Base-by-base conservation (phyloP, 2,113 vertebrate genomes). In the Nymphicus hollandicus region DNA sequence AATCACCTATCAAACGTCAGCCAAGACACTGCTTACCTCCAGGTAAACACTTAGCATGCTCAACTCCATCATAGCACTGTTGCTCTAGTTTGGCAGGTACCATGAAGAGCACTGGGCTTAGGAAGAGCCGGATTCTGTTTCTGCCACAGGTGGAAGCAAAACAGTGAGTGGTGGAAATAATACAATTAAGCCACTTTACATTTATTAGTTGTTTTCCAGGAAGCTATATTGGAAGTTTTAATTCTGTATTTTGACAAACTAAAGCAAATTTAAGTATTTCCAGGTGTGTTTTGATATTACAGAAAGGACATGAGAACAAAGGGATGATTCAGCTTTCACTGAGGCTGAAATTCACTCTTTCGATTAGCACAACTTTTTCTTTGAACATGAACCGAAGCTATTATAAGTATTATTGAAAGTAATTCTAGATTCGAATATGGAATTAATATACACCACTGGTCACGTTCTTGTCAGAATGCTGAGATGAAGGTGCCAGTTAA, bases 1-100 rank as follows among this genome's bases (percentile, higher is more conserved):
- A 72, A 50, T 89, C 44, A 47, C 88, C 22, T 86, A 29, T 33
- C 91, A 83, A 1, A 24, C 15, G 15, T 17, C 77, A 73, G 91
- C 87, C 3, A 15, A 65, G 58, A 22, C 58, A 22, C 94, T 96
- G 50, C 95, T 98, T 24, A 43, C 22, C 33, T 74, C 76, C 93
- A 97, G 97, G 97, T 97, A 96, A 95, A 14, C 11, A 22, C 17
- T 8, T 11, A 6, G 7, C 0, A 0, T 52, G 47, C 47, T 85
- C n/a, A 81, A 0, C 41, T 64, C 41, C 29, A 17, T 29, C 20
- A 2, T 0, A 33, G 28, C 31, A 9, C 89, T 61, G 41, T 92
- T 72, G 39, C 27, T 92, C 27, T 72, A 49, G 5, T 70, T 85
- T 87, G 28, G 29, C 63, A 79, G 19, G 28, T 79, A 50, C 28